phyloP scores from a whole-genome alignment of 2,888 invertebrate species.

The Actias luna region DNA sequence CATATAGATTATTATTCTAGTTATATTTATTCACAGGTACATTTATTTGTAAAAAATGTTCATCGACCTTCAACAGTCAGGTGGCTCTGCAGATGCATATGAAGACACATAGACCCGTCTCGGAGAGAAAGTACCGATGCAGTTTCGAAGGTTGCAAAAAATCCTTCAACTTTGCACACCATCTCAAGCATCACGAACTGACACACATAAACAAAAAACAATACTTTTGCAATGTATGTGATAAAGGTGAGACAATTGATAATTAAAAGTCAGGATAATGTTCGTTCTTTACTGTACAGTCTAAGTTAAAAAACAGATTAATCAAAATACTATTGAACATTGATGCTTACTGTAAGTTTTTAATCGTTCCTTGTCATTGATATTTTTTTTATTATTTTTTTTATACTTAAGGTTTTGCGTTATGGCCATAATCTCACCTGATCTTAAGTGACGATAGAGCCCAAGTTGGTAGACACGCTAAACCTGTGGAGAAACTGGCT shows the following conservation, averaged over 20 bases:
- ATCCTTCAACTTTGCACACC: conserved; percentile 71
- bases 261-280: background rate
- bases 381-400: too few species aligned
- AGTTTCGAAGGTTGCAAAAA: conserved; percentile 56
- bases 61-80: conserved; percentile 58
- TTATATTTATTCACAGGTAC: conserved; percentile 46
- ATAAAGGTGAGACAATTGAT: conserved; percentile 54
- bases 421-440: too few species aligned
- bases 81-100: conserved; percentile 60
- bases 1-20: background rate
- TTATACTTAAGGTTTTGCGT: too few species aligned
- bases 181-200: conserved; percentile 69
- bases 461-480: too few species aligned
- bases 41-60: conserved; percentile 58
- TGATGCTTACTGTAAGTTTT: too few species aligned
- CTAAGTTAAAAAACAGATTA: background rate
- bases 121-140: conserved; percentile 62
- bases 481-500: too few species aligned
- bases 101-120: conserved; percentile 59
- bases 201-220: conserved; percentile 67
- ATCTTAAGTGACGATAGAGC: too few species aligned
- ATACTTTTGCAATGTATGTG: conserved; percentile 64
- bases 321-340: too few species aligned
- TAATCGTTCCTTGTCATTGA: too few species aligned
- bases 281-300: background rate